Conservation (phyloP, 2,113 vertebrate species). For the Salvelinus namaycush region DNA sequence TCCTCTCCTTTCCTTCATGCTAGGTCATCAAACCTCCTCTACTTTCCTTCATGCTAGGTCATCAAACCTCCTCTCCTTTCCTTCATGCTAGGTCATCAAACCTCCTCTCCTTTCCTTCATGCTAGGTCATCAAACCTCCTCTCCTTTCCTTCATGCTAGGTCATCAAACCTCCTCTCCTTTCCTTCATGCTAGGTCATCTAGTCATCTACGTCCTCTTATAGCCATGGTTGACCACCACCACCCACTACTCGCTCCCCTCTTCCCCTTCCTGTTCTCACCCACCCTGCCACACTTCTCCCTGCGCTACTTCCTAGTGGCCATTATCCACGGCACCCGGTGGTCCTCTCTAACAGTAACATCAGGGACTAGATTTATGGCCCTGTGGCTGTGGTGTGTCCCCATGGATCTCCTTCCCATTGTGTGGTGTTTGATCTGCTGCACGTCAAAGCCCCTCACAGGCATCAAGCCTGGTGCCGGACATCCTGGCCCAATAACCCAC, state of each 20-base stretch:
- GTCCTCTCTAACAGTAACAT: slow-evolving; percentile 42
- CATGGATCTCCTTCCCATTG: slow-evolving; percentile 65
- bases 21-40: no score
- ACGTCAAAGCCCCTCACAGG: slow-evolving; percentile 22
- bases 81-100: no score
- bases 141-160: no score
- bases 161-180: no score
- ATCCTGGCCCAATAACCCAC: slow-evolving; percentile 51
- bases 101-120: no score
- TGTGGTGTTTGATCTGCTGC: slow-evolving; percentile 68
- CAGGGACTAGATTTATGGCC: slow-evolving; percentile 74
- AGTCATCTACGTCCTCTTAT: background rate
- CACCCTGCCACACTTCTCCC: slow-evolving; percentile 36
- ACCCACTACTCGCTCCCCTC: background rate
- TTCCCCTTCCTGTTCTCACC: background rate
- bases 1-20: no score
- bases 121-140: no score
- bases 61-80: no score
- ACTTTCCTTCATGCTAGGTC: no score
- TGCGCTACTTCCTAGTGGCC: slow-evolving; percentile 46
- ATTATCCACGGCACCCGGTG: slow-evolving; percentile 63
- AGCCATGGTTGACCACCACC: background rate
- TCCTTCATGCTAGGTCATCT: no score
- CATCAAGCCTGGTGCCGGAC: slow-evolving; percentile 55
- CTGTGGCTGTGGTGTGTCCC: slow-evolving; percentile 41